Evolutionary conservation across 92 coral and sea anemone genomes (phyloP), one percentile per base, ranked within the genome.

Genomic region (Phenganax stokvisi): DNA sequence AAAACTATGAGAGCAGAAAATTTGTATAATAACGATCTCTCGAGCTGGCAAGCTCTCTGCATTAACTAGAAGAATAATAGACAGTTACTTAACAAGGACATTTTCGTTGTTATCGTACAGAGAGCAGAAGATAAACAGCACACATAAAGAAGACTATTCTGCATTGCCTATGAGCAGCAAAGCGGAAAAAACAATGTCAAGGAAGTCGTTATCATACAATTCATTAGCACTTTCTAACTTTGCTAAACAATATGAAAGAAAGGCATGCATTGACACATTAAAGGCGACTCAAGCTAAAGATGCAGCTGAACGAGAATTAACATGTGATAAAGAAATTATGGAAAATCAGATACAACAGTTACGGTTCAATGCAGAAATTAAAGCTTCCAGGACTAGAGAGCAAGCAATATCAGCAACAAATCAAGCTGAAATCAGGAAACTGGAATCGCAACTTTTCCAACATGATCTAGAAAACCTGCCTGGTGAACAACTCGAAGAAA

Each of bases 31-130:
- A 29, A 66, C 11, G 9, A 47, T 47, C 12, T 7, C 71, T 7
- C 71, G 30, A 4, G 71, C 71, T 10, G 71, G 71, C 51, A 66
- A 16, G 31, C 71, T 66, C 31, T 66, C 71, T 66, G 71, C 51
- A 5, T 51, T 66, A 66, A 66, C 30, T 17, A 29, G 30, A 66
- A 66, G 51, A 29, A 66, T 29, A 16, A 66, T 66, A 9, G 51
- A 66, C 51, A 66, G 71, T 8, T 66, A 66, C 31, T 17, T 66
- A 12, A 7, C 51, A 27, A 51, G 31, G 25, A 66, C 20, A 20
- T 7, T 66, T 29, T 29, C 71, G 20, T 27, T 12, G 71, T 66
- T 20, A 66, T 7, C 44, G 11, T 66, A 29, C 67, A 5, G 51
- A 3, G 13, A 66, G 71, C 51, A 8, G 20, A 66, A 16, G 31